Evolutionary conservation across 2,888 invertebrate species (phyloP).

Genomic region (Empis stercorea): DNA sequence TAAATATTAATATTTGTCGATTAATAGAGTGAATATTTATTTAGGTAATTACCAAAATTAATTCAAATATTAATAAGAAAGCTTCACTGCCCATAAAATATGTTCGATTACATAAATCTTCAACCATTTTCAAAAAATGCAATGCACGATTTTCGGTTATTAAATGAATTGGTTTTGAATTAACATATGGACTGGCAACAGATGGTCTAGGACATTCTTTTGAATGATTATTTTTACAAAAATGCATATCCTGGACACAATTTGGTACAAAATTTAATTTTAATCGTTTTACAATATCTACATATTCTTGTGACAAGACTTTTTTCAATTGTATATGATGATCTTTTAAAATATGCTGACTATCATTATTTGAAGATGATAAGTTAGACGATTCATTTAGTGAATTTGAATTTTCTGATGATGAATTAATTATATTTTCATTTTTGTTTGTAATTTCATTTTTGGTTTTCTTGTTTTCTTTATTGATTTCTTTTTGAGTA

Average conservation of each 20-base stretch:
- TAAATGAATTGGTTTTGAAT: constrained; percentile 17
- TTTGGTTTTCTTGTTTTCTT: no score
- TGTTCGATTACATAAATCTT: constrained; percentile 23
- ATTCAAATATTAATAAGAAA: constrained; percentile 25
- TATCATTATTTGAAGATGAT: no score
- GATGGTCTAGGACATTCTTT: constrained; percentile 21
- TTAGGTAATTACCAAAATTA: constrained; percentile 28
- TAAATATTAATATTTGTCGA: no score
- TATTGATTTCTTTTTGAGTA: no score
- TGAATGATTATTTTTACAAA: constrained; percentile 26
- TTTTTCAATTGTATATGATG: constrained; percentile 15
- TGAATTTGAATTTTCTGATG: no score
- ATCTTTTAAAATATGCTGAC: background rate
- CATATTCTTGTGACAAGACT: constrained; percentile 26
- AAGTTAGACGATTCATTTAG: no score
- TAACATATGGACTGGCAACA: constrained; percentile 16
- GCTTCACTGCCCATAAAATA: constrained; percentile 28
- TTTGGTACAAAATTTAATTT: constrained; percentile 23
- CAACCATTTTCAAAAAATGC: constrained; percentile 23
- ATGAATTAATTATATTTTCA: no score
- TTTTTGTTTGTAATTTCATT: no score
- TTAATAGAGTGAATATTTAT: no score
- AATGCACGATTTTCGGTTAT: constrained; percentile 10
- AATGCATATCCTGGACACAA: constrained; percentile 24
- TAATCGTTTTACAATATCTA: constrained; percentile 24